These are phyloP conservation scores for Athalia circularis DNA, from an alignment of 2,888 invertebrate species.

Conservation along the genomic window DNA sequence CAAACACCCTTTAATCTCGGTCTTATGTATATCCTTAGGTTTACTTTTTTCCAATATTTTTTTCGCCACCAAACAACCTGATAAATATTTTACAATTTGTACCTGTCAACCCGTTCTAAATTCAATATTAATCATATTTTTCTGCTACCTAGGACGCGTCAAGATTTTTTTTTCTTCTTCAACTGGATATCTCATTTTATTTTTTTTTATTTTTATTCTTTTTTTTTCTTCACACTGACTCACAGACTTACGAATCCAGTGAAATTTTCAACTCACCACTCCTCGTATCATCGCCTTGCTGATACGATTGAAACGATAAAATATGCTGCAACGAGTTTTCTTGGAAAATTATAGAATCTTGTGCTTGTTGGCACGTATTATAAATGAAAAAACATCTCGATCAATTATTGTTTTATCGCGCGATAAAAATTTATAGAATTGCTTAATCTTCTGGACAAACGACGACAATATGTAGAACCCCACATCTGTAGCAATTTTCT, in stretches of 20 bases:
- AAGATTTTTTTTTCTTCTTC: background rate
- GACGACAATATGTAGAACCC: constrained; percentile 8
- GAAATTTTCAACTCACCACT: constrained; percentile 2
- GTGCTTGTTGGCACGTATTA: background rate
- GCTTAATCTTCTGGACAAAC: constrained; percentile 16
- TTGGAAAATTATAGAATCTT: background rate
- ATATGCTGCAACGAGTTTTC: background rate
- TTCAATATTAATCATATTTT: constrained; percentile 16
- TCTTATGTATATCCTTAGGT: constrained; percentile 1
- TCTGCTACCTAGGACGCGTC: background rate
- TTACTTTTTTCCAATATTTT: constrained; percentile 3
- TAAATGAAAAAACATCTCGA: background rate
- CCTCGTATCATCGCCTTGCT: background rate
- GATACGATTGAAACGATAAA: background rate
- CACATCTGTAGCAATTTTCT: background rate
- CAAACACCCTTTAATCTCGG: constrained; percentile 45
- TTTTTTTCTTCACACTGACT: no score
- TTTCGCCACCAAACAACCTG: constrained; percentile 15
- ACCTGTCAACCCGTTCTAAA: constrained; percentile 21
- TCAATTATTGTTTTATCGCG: background rate
- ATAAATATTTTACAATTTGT: constrained; percentile 40
- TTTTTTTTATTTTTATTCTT: background rate
- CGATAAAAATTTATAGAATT: constrained; percentile 14
- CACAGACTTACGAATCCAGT: no score
- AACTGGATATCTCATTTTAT: background rate